Conservation (phyloP, 2,888 invertebrate species). For the Lasioglossum oenotherae region DNA sequence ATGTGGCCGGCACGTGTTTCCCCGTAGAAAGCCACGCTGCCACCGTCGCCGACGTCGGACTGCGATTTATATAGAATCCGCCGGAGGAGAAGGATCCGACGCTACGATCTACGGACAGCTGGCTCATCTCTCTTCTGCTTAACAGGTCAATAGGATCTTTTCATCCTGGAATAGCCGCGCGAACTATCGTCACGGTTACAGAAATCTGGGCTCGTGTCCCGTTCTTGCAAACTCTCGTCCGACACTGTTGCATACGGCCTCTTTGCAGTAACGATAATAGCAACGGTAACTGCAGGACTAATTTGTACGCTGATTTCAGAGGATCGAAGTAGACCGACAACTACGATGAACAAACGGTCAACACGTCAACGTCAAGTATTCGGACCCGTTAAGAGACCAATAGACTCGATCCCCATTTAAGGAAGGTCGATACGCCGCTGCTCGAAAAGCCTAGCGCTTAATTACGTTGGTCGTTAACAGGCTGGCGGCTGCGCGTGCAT, state of each 20-base stretch:
- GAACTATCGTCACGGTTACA: constrained; percentile 1
- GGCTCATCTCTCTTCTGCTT: constrained; percentile 56
- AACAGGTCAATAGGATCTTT: constrained; percentile 70
- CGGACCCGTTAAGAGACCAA: not conserved
- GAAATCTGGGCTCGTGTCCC: not conserved
- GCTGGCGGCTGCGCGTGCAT: constrained; percentile 42
- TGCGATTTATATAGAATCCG: constrained; percentile 75
- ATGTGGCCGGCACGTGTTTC: constrained; percentile 84
- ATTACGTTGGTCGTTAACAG: constrained; percentile 39
- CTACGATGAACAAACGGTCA: not conserved
- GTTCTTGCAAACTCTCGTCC: not conserved
- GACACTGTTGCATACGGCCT: no score
- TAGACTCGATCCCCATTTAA: not conserved
- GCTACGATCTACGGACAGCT: constrained; percentile 70
- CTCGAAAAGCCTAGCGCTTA: constrained; percentile 12
- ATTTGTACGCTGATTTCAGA: not conserved
- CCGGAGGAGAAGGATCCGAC: constrained; percentile 52
- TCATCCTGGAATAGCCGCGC: constrained; percentile 18
- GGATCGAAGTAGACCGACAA: not conserved
- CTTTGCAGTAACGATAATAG: not conserved
- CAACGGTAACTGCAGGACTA: not conserved
- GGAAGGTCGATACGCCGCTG: not conserved
- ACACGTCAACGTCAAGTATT: not conserved
- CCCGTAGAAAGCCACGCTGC: constrained; percentile 64
- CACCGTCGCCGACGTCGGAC: constrained; percentile 32